These are phyloP conservation scores for Oxyscelio sp. DNA, from an alignment of 2,888 invertebrate genomes.

Conservation along the genomic window DNA sequence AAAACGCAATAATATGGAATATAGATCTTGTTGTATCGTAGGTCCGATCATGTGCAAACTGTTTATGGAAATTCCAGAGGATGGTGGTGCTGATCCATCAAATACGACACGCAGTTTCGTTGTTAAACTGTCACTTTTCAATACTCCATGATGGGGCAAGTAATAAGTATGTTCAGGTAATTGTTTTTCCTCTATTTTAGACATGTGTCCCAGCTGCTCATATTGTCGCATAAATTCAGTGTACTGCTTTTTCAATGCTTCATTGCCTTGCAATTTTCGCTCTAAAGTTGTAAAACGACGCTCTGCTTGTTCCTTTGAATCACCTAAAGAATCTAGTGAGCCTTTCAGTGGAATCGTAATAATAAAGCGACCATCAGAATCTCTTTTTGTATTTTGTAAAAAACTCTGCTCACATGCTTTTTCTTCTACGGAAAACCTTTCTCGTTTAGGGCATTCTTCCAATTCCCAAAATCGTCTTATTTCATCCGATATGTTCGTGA, in stretches of 20 bases:
- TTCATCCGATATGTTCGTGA: conserved; percentile 9
- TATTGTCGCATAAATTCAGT: conserved; percentile 31
- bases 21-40: conserved; percentile 69
- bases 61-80: conserved; percentile 77
- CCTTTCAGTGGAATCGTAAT: conserved; percentile 32
- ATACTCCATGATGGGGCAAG: conserved; percentile 34
- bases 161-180: conserved; percentile 10
- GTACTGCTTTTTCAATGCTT: background rate
- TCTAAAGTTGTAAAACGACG: conserved; percentile 21
- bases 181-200: background rate
- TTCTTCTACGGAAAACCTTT: conserved; percentile 9
- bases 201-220: conserved; percentile 34
- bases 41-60: conserved; percentile 74
- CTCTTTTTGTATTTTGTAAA: conserved; percentile 7
- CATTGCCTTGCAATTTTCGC: conserved; percentile 12
- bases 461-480: conserved; percentile 25
- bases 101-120: conserved; percentile 82
- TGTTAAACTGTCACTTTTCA: conserved; percentile 68
- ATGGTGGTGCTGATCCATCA: conserved; percentile 77
- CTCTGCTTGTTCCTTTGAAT: conserved; percentile 25
- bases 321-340: conserved; percentile 18
- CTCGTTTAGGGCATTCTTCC: conserved; percentile 21
- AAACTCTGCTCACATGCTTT: conserved; percentile 18
- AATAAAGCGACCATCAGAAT: conserved; percentile 28
- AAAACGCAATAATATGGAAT: conserved; percentile 72